phyloP scores from a whole-genome alignment of 2,797 vertebrate genomes.

The Brachymystax lenok region DNA sequence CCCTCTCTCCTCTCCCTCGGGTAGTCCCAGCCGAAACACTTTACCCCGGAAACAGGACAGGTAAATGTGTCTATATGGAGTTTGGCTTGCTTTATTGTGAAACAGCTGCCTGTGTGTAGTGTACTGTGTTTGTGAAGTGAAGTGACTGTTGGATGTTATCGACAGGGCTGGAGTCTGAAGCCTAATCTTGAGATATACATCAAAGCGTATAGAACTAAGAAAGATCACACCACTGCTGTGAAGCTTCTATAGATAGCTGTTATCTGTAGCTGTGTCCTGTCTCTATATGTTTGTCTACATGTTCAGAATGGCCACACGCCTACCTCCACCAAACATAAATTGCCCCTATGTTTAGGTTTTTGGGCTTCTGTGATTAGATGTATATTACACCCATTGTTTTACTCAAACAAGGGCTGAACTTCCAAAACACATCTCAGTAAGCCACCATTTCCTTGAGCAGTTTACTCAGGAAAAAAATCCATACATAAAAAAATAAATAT shows the following conservation, averaged over 20 bases:
- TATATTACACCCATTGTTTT: too few relatives aligned
- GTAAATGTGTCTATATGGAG: constrained; percentile 74
- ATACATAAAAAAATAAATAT: too few relatives aligned
- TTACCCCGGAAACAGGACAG: constrained; percentile 88
- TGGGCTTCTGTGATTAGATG: not conserved
- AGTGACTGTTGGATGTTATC: not conserved
- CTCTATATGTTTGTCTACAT: not conserved
- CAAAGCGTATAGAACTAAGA: not conserved
- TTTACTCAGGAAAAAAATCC: not conserved
- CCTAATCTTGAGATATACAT: not conserved
- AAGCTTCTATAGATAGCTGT: not conserved
- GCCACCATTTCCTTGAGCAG: not conserved
- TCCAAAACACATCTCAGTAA: not conserved
- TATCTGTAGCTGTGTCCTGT: constrained; percentile 3
- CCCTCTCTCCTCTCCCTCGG: constrained; percentile 83
- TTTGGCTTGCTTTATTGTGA: constrained; percentile 25
- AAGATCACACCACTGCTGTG: not conserved
- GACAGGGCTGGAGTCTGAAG: not conserved
- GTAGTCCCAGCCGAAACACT: constrained; percentile 87
- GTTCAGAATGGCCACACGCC: not conserved
- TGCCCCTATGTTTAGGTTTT: not conserved
- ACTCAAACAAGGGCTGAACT: not conserved
- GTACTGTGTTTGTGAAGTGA: constrained; percentile 18
- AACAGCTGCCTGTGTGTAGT: constrained; percentile 9
- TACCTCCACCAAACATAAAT: not conserved